Evolutionary conservation across 2,888 invertebrate genomes (phyloP).

Genomic region (Dasysyrphus tricinctus): DNA sequence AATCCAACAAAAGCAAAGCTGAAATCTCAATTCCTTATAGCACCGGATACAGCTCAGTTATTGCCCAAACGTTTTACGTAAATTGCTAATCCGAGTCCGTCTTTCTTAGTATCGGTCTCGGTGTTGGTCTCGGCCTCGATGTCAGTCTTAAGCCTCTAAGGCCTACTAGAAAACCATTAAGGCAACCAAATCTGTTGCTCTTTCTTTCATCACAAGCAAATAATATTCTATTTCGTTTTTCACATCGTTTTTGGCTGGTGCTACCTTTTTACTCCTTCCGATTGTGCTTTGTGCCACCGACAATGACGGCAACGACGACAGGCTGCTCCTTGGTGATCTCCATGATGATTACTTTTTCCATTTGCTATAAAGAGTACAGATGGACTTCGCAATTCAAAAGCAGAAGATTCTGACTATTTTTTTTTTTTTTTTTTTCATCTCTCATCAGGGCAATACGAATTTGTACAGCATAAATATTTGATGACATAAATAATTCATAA

Average conservation of each 20-base stretch:
- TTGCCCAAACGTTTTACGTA: conserved; percentile 67
- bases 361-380: conserved; percentile 50
- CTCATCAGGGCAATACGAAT: conserved; percentile 58
- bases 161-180: conserved; percentile 39
- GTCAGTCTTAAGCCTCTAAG: not conserved
- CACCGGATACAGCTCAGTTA: conserved; percentile 34
- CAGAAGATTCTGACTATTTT: conserved; percentile 14
- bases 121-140: not conserved
- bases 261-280: conserved; percentile 33
- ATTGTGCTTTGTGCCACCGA: not conserved
- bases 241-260: conserved; percentile 43
- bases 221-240: conserved; percentile 8
- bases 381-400: conserved; percentile 18
- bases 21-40: conserved; percentile 30
- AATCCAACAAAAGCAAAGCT: conserved; percentile 12
- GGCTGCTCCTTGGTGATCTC: conserved; percentile 31
- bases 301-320: not conserved
- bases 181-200: conserved; percentile 59
- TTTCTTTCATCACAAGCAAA: conserved; percentile 13
- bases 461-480: conserved; percentile 74
- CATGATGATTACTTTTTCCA: conserved; percentile 73
- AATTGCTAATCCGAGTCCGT: conserved; percentile 48
- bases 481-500: conserved; percentile 75
- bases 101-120: not conserved
- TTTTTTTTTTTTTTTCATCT: conserved; percentile 24